phyloP scores from a whole-genome alignment of 2,113 vertebrate genomes.

The Hiodon tergisus region DNA sequence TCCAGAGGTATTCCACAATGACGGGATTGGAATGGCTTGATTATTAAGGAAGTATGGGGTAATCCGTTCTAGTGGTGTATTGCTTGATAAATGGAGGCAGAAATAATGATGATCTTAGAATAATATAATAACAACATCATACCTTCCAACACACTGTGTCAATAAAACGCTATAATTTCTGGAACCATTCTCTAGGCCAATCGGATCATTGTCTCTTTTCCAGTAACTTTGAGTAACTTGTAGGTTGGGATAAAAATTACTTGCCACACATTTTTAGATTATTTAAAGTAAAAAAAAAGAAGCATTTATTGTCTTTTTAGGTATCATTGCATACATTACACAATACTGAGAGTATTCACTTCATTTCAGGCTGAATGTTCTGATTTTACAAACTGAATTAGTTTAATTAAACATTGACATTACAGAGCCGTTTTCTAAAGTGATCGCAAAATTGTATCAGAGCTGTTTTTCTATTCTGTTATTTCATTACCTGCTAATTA shows the following conservation, averaged over 20 bases:
- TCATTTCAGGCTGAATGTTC: background rate
- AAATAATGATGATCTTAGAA: background rate
- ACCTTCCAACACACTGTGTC: background rate
- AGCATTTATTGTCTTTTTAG: background rate
- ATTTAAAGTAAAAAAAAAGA: background rate
- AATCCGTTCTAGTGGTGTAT: background rate
- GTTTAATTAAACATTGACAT: conserved; percentile 1
- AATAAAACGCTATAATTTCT: background rate
- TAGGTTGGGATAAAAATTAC: background rate
- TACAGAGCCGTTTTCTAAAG: background rate
- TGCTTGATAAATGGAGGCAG: background rate
- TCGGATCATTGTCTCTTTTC: background rate
- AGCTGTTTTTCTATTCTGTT: background rate
- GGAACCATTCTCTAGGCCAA: background rate
- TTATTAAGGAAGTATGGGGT: background rate
- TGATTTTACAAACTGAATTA: conserved; percentile 9
- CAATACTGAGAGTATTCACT: background rate
- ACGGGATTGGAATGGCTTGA: background rate
- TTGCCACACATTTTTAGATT: background rate
- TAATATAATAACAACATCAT: background rate
- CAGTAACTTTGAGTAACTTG: background rate
- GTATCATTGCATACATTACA: background rate
- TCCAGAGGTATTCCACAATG: background rate
- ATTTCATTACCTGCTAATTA: background rate
- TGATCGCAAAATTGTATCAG: background rate